Base-by-base conservation (phyloP, 1,140 invertebrate genomes). In the Pygmarrhopalites habei region DNA sequence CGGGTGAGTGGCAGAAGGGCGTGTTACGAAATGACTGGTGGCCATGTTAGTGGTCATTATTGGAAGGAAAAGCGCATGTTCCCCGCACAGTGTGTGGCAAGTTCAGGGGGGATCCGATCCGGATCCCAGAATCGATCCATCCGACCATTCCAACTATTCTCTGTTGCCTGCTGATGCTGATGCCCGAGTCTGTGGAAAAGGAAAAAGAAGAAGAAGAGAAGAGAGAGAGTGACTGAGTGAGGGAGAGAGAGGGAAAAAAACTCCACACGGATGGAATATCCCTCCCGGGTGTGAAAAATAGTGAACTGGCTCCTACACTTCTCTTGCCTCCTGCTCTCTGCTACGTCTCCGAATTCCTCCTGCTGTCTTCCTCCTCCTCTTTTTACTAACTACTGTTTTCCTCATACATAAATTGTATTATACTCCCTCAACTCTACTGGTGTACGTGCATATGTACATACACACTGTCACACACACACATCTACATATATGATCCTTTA, bases 1-100 rank as follows among this genome's bases (percentile, higher is more conserved):
- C 58, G 44, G 19, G 51, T 62, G 62, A 66, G 68, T 66, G 68
- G 68, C 60, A 69, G 64, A 66, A 70, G 68, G 68, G 68, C 68
- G 68, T 70, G 68, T 67, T 70, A 67, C 62, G 62, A 67, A 69
- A 70, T 70, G 69, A 70, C 69, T 71, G 69, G 69, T 71, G 69
- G 69, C 69, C 69, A 71, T 71, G 69, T 71, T 71, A 71, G 69
- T 71, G 69, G 69, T 71, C 66, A 68, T 68, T 65, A 71, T 66
- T 69, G 64, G 61, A 55, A 62, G 60, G 62, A 68, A 68, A 66
- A 15, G 66, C 69, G 69, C 69, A 71, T 68, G 66, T 70, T 65
- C 64, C 56, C 60, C 53, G 39, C 47, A 64, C 62, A 52, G 43
- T 7, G 7, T 44, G 56, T 59, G 53, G 26, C 52, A 62, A 44